Conservation (phyloP, 2,888 invertebrate genomes). For the Megastigmus dorsalis region DNA sequence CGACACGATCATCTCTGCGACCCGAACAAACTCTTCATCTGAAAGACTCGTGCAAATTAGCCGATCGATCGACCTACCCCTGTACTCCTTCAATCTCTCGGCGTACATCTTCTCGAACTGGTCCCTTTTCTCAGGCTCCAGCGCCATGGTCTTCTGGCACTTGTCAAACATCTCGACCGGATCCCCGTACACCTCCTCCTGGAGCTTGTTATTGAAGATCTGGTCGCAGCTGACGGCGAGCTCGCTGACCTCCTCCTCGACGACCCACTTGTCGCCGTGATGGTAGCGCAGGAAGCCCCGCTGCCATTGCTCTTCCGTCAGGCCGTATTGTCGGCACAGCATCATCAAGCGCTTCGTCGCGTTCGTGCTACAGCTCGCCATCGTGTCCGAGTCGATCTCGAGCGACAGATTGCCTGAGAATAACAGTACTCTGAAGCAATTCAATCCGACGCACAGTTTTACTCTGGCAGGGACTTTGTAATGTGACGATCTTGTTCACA, state of each 20-base stretch:
- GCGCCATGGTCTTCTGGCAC: not conserved
- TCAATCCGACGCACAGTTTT: too few relatives aligned
- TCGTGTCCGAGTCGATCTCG: constrained; percentile 11
- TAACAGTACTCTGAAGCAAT: too few relatives aligned
- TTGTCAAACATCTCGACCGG: constrained; percentile 1
- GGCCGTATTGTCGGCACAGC: constrained; percentile 17
- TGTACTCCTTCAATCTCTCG: not conserved
- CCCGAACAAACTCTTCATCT: too few relatives aligned
- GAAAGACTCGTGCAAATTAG: too few relatives aligned
- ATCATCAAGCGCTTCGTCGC: not conserved
- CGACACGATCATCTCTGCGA: too few relatives aligned
- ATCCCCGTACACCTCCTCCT: not conserved
- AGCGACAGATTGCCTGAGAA: constrained; percentile 27
- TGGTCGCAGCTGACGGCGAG: constrained; percentile 32
- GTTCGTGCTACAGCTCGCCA: constrained; percentile 12
- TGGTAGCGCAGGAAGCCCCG: constrained; percentile 37
- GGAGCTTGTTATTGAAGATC: constrained; percentile 6
- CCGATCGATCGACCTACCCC: constrained; percentile 26
- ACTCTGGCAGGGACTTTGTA: too few relatives aligned
- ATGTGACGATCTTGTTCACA: too few relatives aligned
- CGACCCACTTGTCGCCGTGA: constrained; percentile 22
- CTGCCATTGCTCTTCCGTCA: constrained; percentile 26
- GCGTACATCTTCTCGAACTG: constrained; percentile 34
- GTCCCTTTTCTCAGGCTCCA: constrained; percentile 9
- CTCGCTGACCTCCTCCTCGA: constrained; percentile 22